A percentile compares a stretch with the other conserved stretches of the same genome.
These are phyloP conservation scores for Zaprionus davidi DNA, from an alignment of 1,140 invertebrate genomes.

Conservation along the genomic window DNA sequence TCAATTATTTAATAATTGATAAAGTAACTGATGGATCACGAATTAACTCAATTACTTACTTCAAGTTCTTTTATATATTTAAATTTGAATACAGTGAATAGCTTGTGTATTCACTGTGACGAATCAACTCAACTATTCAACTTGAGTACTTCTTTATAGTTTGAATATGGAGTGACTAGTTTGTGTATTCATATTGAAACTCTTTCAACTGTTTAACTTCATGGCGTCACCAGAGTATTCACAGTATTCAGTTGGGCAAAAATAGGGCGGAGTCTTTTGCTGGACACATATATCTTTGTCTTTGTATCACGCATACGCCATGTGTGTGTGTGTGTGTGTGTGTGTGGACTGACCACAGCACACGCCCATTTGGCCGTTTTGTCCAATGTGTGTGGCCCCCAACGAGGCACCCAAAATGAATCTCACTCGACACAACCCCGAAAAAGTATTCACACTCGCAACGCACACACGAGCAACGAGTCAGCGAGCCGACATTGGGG, in stretches of 20 bases:
- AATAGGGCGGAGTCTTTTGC: slow-evolving; percentile 39
- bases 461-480: slow-evolving; percentile 8
- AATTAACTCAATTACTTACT: too few relatives aligned
- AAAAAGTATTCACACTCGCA: slow-evolving; percentile 20
- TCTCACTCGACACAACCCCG: slow-evolving; percentile 30
- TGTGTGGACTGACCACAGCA: slow-evolving; percentile 41
- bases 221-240: not conserved
- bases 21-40: too few relatives aligned
- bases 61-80: not conserved
- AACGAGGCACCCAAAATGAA: slow-evolving; percentile 9
- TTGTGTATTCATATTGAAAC: too few relatives aligned
- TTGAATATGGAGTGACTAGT: too few relatives aligned
- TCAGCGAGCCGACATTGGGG: not conserved
- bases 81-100: not conserved
- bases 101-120: not conserved
- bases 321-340: not conserved
- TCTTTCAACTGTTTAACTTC: too few relatives aligned
- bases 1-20: too few relatives aligned
- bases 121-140: too few relatives aligned
- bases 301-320: slow-evolving; percentile 38
- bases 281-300: slow-evolving; percentile 10
- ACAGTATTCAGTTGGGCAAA: not conserved
- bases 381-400: not conserved
- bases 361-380: slow-evolving; percentile 38
- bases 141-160: too few relatives aligned